These are phyloP conservation scores for Thalassaphorura encarpata DNA, from an alignment of 1,140 invertebrate species.

Conservation along the genomic window DNA sequence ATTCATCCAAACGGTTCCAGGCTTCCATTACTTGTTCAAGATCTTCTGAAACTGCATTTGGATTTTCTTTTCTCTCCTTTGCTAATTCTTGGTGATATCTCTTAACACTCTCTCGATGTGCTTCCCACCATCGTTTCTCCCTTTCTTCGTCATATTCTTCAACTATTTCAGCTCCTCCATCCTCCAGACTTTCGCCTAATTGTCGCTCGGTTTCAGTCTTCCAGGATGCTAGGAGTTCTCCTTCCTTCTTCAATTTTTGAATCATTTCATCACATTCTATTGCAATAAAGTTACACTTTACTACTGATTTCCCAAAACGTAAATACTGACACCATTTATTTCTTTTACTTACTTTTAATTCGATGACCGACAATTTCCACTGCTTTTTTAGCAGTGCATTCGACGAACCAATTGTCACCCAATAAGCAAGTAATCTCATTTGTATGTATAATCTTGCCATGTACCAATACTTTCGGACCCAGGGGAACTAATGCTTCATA, in stretches of 20 bases:
- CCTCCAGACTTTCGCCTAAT: constrained; percentile 36
- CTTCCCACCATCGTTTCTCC: constrained; percentile 44
- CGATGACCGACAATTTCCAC: constrained; percentile 50
- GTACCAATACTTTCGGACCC: constrained; percentile 54
- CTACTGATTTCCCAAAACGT: not conserved
- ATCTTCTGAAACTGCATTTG: constrained; percentile 36
- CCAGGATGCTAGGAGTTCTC: constrained; percentile 40
- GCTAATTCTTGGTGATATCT: constrained; percentile 41
- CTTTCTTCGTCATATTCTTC: constrained; percentile 47
- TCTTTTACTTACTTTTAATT: constrained; percentile 43
- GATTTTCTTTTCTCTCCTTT: constrained; percentile 33
- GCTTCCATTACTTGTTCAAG: constrained; percentile 44
- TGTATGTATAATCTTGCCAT: constrained; percentile 56
- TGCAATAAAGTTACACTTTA: constrained; percentile 26
- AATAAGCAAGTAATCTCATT: constrained; percentile 58
- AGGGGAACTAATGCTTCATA: constrained; percentile 51
- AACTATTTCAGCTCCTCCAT: constrained; percentile 41
- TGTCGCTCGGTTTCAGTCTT: constrained; percentile 36
- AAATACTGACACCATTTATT: not conserved
- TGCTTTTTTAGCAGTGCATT: constrained; percentile 54
- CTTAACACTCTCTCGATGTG: constrained; percentile 44
- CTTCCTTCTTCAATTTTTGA: constrained; percentile 41
- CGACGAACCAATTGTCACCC: constrained; percentile 60
- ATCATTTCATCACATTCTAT: constrained; percentile 44
- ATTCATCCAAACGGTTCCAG: constrained; percentile 42